A percentile compares a stretch with the other conserved stretches of the same genome.
Evolutionary conservation across 1,140 invertebrate species (phyloP).

Genomic region (Drosophila ohnishii): DNA sequence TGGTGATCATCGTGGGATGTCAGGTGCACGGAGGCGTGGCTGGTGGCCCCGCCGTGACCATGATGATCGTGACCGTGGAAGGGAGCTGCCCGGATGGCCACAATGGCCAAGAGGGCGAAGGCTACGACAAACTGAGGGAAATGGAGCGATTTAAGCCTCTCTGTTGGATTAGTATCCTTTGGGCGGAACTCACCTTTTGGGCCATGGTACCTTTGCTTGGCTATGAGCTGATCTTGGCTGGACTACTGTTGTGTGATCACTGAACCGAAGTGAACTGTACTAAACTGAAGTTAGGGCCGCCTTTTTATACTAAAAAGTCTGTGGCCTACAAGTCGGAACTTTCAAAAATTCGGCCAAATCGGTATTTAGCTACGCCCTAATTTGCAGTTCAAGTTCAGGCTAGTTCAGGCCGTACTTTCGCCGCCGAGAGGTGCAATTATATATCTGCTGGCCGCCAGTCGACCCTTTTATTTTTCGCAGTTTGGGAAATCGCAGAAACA

Average conservation of each 20-base stretch:
- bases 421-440: conserved; percentile 48
- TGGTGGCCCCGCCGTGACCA: conserved; percentile 63
- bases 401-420: conserved; percentile 50
- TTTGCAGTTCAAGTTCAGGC: conserved; percentile 62
- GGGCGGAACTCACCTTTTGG: conserved; percentile 52
- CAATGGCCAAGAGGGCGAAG: conserved; percentile 53
- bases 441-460: conserved; percentile 10
- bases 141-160: neutral
- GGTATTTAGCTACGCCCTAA: conserved; percentile 62
- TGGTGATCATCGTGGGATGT: conserved; percentile 64
- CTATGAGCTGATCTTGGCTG: conserved; percentile 66
- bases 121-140: conserved; percentile 47
- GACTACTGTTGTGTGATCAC: conserved; percentile 50
- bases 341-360: conserved; percentile 48
- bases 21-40: conserved; percentile 71
- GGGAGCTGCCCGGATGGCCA: conserved; percentile 49
- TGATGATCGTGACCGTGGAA: conserved; percentile 55
- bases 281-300: conserved; percentile 16
- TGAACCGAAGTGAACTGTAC: conserved; percentile 64
- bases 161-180: neutral
- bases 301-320: conserved; percentile 46
- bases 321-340: conserved; percentile 43
- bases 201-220: conserved; percentile 65
- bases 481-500: conserved; percentile 13
- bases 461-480: conserved; percentile 29